These are phyloP conservation scores for Poeciliopsis retropinna DNA, from an alignment of 2,113 vertebrate genomes.

Conservation along the genomic window DNA sequence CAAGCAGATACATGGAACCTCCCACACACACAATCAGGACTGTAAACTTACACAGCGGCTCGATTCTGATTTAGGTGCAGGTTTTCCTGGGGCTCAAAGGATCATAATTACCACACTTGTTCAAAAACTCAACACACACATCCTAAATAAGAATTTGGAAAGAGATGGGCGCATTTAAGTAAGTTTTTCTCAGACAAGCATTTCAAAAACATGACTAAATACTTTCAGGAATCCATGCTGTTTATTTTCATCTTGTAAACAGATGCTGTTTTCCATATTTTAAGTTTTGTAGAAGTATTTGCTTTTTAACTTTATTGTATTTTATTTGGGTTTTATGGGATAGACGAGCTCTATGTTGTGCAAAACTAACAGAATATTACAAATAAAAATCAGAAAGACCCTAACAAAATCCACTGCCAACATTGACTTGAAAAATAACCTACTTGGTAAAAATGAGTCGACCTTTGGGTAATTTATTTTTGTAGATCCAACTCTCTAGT, in stretches of 20 bases:
- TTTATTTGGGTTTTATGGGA: not conserved
- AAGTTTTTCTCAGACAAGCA: slow-evolving; percentile 3
- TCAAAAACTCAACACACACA: slow-evolving; percentile 44
- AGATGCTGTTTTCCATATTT: not conserved
- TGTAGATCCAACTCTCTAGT: too few relatives aligned
- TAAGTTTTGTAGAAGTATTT: not conserved
- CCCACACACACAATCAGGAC: slow-evolving; percentile 43
- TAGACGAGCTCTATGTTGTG: not conserved
- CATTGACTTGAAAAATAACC: too few relatives aligned
- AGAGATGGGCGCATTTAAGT: slow-evolving; percentile 12
- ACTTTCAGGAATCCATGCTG: not conserved
- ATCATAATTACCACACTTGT: slow-evolving; percentile 58
- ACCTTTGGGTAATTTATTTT: too few relatives aligned
- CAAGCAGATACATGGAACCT: slow-evolving; percentile 41
- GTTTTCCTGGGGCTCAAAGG: slow-evolving; percentile 57
- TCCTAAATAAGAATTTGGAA: slow-evolving; percentile 14
- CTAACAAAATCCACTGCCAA: too few relatives aligned
- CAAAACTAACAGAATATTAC: too few relatives aligned
- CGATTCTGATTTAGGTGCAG: slow-evolving; percentile 57
- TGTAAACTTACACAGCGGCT: slow-evolving; percentile 65
- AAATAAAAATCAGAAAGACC: too few relatives aligned
- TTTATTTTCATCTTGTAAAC: not conserved
- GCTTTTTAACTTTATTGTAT: not conserved
- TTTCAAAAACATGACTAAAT: not conserved
- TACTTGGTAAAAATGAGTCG: too few relatives aligned